Evolutionary conservation across 1,140 invertebrate genomes (phyloP).

Genomic region (Mycetomoellerius zeteki): DNA sequence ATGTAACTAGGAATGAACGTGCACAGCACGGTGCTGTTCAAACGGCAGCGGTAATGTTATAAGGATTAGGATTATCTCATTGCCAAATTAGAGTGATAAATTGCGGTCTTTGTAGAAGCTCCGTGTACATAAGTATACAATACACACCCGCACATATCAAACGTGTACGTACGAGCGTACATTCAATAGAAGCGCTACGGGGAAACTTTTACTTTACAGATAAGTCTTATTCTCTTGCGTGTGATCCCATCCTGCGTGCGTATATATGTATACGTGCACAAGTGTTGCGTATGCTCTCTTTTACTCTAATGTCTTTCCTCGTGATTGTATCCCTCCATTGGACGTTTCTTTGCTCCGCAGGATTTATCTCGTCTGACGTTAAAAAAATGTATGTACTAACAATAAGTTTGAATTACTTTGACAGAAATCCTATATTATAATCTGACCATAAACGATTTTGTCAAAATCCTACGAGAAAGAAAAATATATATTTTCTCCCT

Average conservation of each 20-base stretch:
- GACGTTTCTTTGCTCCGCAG: not conserved
- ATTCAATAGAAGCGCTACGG: not conserved
- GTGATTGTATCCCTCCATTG: not conserved
- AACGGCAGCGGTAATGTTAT: not conserved
- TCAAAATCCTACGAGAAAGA: too few species aligned
- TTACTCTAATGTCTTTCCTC: not conserved
- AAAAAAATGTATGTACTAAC: not conserved
- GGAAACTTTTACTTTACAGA: not conserved
- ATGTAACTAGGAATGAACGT: not conserved
- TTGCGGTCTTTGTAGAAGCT: not conserved
- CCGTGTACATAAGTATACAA: not conserved
- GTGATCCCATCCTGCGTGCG: not conserved
- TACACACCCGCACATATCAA: too few species aligned
- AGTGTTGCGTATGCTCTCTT: not conserved
- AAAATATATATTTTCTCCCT: too few species aligned
- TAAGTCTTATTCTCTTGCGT: not conserved
- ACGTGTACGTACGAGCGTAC: too few species aligned
- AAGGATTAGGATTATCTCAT: not conserved
- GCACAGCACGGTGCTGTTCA: not conserved
- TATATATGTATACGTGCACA: not conserved
- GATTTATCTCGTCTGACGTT: not conserved
- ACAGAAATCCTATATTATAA: too few species aligned
- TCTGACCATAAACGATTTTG: too few species aligned
- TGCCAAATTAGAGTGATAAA: conserved; percentile 21
- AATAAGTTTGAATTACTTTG: not conserved